Percentiles rank a stretch among this genome's conserved stretches.
Evolutionary conservation across 1,140 invertebrate species (phyloP).

Genomic region (Drosophila trapezifrons): DNA sequence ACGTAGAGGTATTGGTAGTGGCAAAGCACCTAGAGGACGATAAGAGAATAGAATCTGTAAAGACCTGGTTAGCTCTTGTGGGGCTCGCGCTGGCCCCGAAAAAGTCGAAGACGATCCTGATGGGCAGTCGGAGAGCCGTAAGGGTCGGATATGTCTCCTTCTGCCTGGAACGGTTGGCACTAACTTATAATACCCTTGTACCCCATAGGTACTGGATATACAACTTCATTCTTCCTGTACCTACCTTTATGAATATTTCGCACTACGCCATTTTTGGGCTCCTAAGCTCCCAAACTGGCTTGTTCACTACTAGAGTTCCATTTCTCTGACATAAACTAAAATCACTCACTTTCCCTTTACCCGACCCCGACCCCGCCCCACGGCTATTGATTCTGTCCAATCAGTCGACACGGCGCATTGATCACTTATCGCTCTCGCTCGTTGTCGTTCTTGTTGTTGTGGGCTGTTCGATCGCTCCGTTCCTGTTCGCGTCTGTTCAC

Average conservation of each 20-base stretch:
- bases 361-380: neutral
- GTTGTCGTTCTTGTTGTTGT: conserved; percentile 39
- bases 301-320: neutral
- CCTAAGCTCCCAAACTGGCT: neutral
- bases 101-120: too few species aligned
- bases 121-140: too few species aligned
- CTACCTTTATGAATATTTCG: neutral
- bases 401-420: conserved; percentile 73
- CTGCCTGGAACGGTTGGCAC: too few species aligned
- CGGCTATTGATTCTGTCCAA: conserved; percentile 57
- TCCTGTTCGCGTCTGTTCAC: conserved; percentile 71
- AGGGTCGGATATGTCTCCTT: too few species aligned
- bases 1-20: too few species aligned
- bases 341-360: conserved; percentile 23
- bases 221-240: neutral
- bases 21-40: too few species aligned
- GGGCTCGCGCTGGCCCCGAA: too few species aligned
- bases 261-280: neutral
- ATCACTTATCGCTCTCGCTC: conserved; percentile 71
- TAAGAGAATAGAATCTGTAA: too few species aligned
- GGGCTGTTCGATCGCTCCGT: conserved; percentile 10
- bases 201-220: too few species aligned
- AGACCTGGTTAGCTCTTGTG: too few species aligned
- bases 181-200: too few species aligned
- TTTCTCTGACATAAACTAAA: conserved; percentile 1